phyloP scores from a whole-genome alignment of 1,140 invertebrate species.

The Medauroidea extradentata region DNA sequence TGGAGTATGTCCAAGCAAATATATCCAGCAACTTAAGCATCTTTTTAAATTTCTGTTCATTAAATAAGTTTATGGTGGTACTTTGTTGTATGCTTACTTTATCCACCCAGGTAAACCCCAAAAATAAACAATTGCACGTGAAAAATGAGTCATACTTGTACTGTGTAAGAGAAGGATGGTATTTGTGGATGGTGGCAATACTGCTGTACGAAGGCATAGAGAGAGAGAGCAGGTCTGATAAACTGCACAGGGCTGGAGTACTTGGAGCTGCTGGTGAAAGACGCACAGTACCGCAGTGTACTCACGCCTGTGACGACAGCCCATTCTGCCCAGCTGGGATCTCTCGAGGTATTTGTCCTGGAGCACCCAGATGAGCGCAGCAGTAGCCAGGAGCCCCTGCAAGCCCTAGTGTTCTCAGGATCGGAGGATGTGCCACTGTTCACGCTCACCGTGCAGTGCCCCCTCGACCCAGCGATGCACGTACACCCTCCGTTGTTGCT shows the following conservation, averaged over 20 bases:
- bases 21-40: no score
- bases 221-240: no score
- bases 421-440: conserved; percentile 25
- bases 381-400: conserved; percentile 39
- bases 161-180: no score
- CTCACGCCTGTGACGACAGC: conserved; percentile 42
- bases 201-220: no score
- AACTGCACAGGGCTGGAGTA: conserved; percentile 46
- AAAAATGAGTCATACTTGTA: no score
- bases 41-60: no score
- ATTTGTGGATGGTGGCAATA: no score
- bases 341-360: conserved; percentile 50
- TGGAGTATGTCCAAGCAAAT: no score
- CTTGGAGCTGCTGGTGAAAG: conserved; percentile 49
- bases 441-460: conserved; percentile 50
- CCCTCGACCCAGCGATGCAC: conserved; percentile 44
- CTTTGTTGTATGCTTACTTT: no score
- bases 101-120: no score
- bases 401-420: conserved; percentile 53
- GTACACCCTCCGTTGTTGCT: conserved; percentile 52
- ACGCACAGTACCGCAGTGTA: conserved; percentile 45
- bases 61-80: no score
- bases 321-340: conserved; percentile 39
- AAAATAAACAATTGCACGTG: no score
- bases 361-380: conserved; percentile 23